Base-by-base conservation (phyloP, 2,797 vertebrate genomes). In the Semaprochilodus insignis region DNA sequence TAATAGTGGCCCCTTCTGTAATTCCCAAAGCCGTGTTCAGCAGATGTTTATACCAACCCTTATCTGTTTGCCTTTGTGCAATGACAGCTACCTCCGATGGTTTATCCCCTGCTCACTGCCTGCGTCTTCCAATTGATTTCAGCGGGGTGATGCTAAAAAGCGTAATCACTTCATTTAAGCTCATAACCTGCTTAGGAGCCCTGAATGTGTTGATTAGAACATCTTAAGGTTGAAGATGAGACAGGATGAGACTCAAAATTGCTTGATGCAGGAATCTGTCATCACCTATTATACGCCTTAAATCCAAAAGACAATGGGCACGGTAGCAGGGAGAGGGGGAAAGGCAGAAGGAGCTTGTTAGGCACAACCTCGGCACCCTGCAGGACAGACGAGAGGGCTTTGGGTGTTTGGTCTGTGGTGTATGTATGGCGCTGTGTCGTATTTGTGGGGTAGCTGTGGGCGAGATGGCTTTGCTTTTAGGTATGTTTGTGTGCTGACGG, bases 141-240 rank as follows among this genome's bases (percentile, higher is more conserved):
- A 90, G 91, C 88, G 72, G 91, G 86, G 82, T 87, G 92, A 91
- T 91, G 89, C 90, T 88, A 85, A 94, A 93, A 90, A 91, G 87
- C 90, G 92, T 95, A 94, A 95, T 94, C 91, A 88, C 91, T 92
- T 92, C 91, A 90, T 92, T 94, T 96, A 97, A 97, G 96, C 95
- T 94, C 92, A 88, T 97, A 94, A 97, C 96, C 94, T 91, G 93
- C 96, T 98, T 96, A 95, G 88, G 93, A 91, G 91, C 93, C 91
- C 91, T 91, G 92, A 95, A 95, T 95, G 94, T 94, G 94, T 95
- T 95, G 91, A 93, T 94, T 94, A 97, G 96, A 95, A 90, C 95
- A 95, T 94, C 95, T 96, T 94, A 94, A 94, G 93, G 92, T 95
- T 94, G 94, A 95, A 95, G 94, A 94, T 96, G 91, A 95, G 95